Conservation (phyloP, 64 coral and sea anemone species). For the Dendronephthya gigantea region DNA sequence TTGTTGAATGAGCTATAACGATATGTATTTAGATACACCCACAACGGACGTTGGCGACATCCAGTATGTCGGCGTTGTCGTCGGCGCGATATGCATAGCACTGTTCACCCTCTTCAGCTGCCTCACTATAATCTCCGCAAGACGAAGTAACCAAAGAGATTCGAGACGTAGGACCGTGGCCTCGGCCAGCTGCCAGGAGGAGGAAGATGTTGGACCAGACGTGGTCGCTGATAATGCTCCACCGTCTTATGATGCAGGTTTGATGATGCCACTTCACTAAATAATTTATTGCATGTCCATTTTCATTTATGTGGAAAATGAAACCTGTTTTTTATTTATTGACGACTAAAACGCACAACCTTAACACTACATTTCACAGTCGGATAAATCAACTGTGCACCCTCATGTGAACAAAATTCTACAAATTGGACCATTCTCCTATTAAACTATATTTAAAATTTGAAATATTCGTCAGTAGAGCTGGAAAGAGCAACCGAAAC, state of each 20-base stretch:
- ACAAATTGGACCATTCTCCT: too few species aligned
- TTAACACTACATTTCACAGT: too few species aligned
- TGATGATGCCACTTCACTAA: too few species aligned
- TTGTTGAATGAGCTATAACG: too few species aligned
- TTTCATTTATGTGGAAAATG: too few species aligned
- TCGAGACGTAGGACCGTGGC: not conserved
- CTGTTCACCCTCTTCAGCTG: slow-evolving; percentile 8
- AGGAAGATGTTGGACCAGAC: not conserved
- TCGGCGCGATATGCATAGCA: slow-evolving; percentile 9
- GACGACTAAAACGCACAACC: not conserved
- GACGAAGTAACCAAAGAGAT: not conserved
- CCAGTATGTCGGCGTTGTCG: slow-evolving; percentile 1
- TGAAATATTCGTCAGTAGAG: too few species aligned
- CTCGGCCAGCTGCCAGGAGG: not conserved
- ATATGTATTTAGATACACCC: not conserved
- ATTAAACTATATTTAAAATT: too few species aligned
- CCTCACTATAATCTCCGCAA: not conserved
- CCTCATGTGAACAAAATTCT: too few species aligned
- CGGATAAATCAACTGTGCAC: too few species aligned
- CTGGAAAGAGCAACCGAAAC: too few species aligned
- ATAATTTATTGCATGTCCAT: too few species aligned
- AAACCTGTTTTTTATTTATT: not conserved
- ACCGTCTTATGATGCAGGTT: slow-evolving; percentile 3
- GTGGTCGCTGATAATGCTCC: slow-evolving; percentile 6
- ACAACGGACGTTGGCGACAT: not conserved